These are phyloP conservation scores for Crepidodera aurea DNA, from an alignment of 2,888 invertebrate species.

Conservation along the genomic window DNA sequence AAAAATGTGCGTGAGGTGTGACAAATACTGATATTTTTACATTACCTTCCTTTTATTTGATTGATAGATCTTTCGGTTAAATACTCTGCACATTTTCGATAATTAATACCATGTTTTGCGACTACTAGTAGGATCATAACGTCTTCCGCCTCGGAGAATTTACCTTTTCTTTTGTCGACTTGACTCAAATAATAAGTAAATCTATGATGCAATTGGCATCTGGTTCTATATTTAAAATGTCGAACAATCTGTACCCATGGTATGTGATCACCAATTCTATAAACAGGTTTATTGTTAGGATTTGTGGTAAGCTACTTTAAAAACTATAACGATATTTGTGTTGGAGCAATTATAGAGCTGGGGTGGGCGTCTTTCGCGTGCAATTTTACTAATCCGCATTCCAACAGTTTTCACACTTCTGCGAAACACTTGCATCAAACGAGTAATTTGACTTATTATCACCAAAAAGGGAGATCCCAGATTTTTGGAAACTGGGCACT, in stretches of 20 bases:
- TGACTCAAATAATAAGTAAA: slow-evolving; percentile 62
- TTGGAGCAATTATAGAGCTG: too few relatives aligned
- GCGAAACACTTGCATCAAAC: too few relatives aligned
- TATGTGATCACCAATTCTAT: slow-evolving; percentile 71
- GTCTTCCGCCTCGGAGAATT: slow-evolving; percentile 75
- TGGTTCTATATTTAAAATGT: slow-evolving; percentile 70
- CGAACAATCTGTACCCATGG: slow-evolving; percentile 77
- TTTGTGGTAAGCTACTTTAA: too few relatives aligned
- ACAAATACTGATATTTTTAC: too few relatives aligned
- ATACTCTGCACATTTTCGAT: slow-evolving; percentile 64
- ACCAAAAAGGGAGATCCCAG: too few relatives aligned
- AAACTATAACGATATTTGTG: too few relatives aligned
- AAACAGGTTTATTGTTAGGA: slow-evolving; percentile 49
- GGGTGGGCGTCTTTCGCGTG: too few relatives aligned
- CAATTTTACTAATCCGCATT: too few relatives aligned
- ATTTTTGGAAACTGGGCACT: too few relatives aligned
- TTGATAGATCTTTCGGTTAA: slow-evolving; percentile 69
- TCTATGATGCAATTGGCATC: slow-evolving; percentile 71
- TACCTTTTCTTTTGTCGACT: slow-evolving; percentile 64
- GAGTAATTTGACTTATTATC: too few relatives aligned
- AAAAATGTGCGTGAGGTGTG: too few relatives aligned
- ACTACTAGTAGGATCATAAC: slow-evolving; percentile 69
- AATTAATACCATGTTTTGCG: slow-evolving; percentile 69
- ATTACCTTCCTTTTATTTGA: slow-evolving; percentile 65
- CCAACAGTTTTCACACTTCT: too few relatives aligned